phyloP scores from a whole-genome alignment of 2,797 vertebrate genomes.

The Peromyscus nudipes region DNA sequence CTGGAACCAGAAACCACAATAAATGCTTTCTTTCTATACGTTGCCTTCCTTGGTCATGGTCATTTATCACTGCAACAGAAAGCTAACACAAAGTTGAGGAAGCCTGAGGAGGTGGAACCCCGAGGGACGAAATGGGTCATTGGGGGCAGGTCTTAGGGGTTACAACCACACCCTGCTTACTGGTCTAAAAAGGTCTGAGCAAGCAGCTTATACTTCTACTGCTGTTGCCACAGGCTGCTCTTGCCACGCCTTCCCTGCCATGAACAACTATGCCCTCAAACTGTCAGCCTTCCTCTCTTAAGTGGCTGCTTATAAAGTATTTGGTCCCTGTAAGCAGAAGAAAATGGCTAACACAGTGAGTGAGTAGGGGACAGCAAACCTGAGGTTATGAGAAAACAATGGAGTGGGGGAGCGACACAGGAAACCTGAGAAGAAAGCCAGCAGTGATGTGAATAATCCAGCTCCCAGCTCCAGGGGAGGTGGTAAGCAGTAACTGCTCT shows the following conservation, averaged over 20 bases:
- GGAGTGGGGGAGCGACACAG: not conserved
- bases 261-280: not conserved
- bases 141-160: not conserved
- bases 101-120: not conserved
- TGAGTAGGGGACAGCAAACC: not conserved
- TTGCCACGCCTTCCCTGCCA: not conserved
- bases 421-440: not conserved
- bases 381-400: fast-evolving
- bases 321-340: not conserved
- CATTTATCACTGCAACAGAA: not conserved
- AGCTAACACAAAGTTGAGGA: not conserved
- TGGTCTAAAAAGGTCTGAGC: not conserved
- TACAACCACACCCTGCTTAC: not conserved
- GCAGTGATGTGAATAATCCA: fast-evolving
- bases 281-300: not conserved
- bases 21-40: not conserved
- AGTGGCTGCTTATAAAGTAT: not conserved
- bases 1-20: not conserved
- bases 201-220: not conserved
- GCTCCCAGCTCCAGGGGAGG: not conserved
- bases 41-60: not conserved
- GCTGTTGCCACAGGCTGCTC: not conserved
- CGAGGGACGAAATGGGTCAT: not conserved
- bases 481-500: not conserved
- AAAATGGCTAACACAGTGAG: not conserved